phyloP scores from a whole-genome alignment of 2,113 vertebrate species.

The Ciconia stormi region DNA sequence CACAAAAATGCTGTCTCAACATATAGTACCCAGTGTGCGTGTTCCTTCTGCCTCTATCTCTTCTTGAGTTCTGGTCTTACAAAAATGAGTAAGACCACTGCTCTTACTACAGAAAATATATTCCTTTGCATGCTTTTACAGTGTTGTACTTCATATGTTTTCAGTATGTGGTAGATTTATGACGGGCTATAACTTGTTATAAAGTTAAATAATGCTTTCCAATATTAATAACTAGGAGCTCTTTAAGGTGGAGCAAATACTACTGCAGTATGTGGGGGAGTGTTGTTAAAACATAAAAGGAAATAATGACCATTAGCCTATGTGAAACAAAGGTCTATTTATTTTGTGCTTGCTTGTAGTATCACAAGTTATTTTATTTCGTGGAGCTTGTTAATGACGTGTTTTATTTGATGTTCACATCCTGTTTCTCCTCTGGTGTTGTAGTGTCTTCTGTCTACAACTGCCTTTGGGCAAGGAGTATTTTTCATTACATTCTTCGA shows the following conservation, averaged over 20 bases:
- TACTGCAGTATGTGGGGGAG: not conserved
- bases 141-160: not conserved
- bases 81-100: not conserved
- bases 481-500: conserved; percentile 76
- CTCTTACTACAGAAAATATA: not conserved
- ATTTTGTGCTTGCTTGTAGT: not conserved
- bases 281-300: not conserved
- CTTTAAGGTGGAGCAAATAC: not conserved
- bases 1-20: not conserved
- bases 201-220: not conserved
- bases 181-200: not conserved
- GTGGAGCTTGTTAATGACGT: accelerated
- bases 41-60: not conserved
- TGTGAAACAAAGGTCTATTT: not conserved
- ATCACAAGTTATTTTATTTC: not conserved
- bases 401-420: not conserved
- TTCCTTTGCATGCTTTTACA: not conserved
- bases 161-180: not conserved
- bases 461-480: conserved; percentile 77
- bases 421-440: not conserved
- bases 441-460: conserved; percentile 77
- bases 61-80: not conserved
- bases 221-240: not conserved
- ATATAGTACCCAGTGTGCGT: accelerated
- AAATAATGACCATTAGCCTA: not conserved